A percentile compares a stretch with the other conserved stretches of the same genome.
These are phyloP conservation scores for Eueides isabella DNA, from an alignment of 1,140 invertebrate species.

Conservation along the genomic window DNA sequence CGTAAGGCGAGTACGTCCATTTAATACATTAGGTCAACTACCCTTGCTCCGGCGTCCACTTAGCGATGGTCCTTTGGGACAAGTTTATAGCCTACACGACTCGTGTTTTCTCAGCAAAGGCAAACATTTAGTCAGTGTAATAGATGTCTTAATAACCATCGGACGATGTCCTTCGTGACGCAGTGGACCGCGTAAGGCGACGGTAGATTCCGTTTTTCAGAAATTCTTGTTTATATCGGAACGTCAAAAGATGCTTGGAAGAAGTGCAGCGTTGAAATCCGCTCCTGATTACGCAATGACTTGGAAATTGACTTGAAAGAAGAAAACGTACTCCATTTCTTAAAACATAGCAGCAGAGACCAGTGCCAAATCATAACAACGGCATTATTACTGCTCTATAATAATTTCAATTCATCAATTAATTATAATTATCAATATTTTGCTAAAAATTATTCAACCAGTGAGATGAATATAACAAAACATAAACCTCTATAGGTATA, in stretches of 20 bases:
- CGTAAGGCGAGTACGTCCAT: conserved; percentile 6
- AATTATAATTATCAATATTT: no score
- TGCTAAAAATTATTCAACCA: no score
- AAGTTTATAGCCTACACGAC: neutral
- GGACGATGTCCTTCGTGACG: no score
- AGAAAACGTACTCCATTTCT: no score
- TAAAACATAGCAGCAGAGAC: no score
- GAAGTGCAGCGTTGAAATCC: neutral
- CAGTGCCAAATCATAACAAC: no score
- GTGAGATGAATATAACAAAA: neutral
- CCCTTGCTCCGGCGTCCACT: conserved; percentile 18
- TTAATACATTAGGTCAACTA: conserved; percentile 28
- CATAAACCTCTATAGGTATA: neutral
- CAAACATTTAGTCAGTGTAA: neutral
- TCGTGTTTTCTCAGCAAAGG: neutral
- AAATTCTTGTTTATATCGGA: no score
- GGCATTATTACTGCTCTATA: no score
- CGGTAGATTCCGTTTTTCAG: no score
- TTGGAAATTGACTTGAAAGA: neutral
- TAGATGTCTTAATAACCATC: neutral
- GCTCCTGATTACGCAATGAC: neutral
- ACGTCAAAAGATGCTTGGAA: no score
- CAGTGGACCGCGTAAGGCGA: neutral
- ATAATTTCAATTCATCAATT: no score
- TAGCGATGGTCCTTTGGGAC: conserved; percentile 22